Evolutionary conservation across 2,113 vertebrate genomes (phyloP), one percentile per base, ranked within the genome.

Genomic region (Notechis scutatus): DNA sequence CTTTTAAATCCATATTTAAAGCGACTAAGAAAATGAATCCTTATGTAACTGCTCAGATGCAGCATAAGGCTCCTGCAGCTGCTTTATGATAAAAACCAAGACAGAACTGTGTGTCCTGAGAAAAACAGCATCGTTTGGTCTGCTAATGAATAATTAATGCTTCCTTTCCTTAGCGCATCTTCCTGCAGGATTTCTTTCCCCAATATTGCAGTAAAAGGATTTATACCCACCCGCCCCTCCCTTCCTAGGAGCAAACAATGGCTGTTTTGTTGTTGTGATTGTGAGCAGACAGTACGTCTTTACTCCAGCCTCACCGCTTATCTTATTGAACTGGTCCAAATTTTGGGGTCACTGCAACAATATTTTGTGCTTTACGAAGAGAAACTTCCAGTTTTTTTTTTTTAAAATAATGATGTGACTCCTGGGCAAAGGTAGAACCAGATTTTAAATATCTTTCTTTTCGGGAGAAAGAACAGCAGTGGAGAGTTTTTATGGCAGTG

Each of bases 131-230:
- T 90, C 34, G 85, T 93, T 93, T 90, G 85, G 94, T 47, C 88
- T 55, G 29, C 57, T 95, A 92, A 96, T 94, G 26, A 94, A 95
- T 95, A 94, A 93, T 94, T 95, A 94, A 96, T 59, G 93, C n/a
- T 12, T 81, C 92, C 52, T 42, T 85, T 89, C 90, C 86, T 91
- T 39, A 87, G 92, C 86, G 42, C 90, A 45, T 61, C 57, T 39
- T 92, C 52, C 85, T n/a, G 57, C 39, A 88, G 93, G 94, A 20
- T 59, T 4, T 34, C 88, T 92, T 93, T 91, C 87, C 42, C 90
- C 50, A 81, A 94, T 92, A 93, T 3, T 0, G 21, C 0, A 3
- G 90, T 90, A 56, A 52, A 24, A 61, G 42, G 12, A 12, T 29
- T 85, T 20, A 6, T 69, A 69, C 29, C 29, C 29, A 15, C 64